Base-by-base conservation (phyloP, 2,888 invertebrate species). In the Athalia cordata region DNA sequence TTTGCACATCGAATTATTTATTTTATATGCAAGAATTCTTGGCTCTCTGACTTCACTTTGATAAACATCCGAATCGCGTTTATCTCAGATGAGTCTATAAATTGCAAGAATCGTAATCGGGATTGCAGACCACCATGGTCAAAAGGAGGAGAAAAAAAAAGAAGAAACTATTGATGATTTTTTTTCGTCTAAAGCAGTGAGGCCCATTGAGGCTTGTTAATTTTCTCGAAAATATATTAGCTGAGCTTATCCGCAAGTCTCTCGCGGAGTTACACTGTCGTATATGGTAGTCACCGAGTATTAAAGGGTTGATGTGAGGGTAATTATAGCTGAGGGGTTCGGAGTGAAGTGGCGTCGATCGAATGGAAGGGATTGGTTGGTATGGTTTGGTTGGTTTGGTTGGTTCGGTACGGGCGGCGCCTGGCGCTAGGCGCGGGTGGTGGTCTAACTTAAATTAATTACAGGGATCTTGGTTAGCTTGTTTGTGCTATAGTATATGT, bases 391-490 rank as follows among this genome's bases (percentile, higher is more conserved):
- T 29, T 29, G 29, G 29, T 29, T 29, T 29, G 29, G 29, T 29
- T 29, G 62, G 52, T 64, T 75, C 75, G 43, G 62, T 62, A 52
- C 52, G 50, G 45, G 62, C n/a, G 57, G 49, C 52, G 50, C 62
- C 64, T 29, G 64, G 64, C 50, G 29, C 29, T 29, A 29, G 29
- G 29, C 29, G 29, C 29, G 29, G 29, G 29, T 29, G 29, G 29
- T 29, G 29, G 29, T 29, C 75, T 62, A 64, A 75, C 82, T 81
- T 79, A 86, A 88, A 87, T 88, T 88, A 87, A 88, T 88, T 87
- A 87, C 84, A 82, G 70, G 84, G 82, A 83, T 84, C 86, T 86
- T 85, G 86, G 88, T 87, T 86, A 87, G 83, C 81, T 64, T 75
- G 75, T 75, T 75, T 75, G 75, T 57, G 75, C 75, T 75, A 64